Percentiles rank a stretch among this genome's conserved stretches.
Evolutionary conservation across 2,797 vertebrate genomes (phyloP).

Genomic region (Rousettus madagascariensis): DNA sequence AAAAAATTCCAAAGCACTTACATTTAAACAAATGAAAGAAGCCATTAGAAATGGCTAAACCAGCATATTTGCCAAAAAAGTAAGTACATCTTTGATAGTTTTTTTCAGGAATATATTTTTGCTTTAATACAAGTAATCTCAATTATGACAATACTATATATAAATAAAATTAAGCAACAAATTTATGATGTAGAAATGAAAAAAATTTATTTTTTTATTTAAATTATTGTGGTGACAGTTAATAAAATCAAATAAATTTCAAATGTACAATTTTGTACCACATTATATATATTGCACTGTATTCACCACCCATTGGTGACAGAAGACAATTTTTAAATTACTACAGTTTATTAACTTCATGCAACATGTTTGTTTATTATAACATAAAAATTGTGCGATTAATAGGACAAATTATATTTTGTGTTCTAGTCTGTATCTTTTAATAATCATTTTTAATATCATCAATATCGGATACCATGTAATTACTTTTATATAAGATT

Average conservation of each 20-base stretch:
- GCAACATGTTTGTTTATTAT: background rate
- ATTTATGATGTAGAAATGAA: background rate
- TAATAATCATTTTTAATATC: background rate
- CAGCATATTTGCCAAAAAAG: background rate
- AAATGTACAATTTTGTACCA: too few species aligned
- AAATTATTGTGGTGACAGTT: too few species aligned
- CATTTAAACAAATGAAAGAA: background rate
- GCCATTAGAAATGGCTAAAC: background rate
- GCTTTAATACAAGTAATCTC: background rate
- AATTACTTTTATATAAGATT: background rate
- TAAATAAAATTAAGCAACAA: background rate
- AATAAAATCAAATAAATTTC: too few species aligned
- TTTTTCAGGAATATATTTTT: background rate
- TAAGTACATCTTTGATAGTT: constrained; percentile 10
- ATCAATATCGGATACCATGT: background rate
- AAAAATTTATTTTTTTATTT: background rate
- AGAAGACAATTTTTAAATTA: background rate
- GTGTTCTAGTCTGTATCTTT: background rate
- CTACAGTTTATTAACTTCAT: background rate
- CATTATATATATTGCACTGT: too few species aligned
- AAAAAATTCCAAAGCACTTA: background rate
- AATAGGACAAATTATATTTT: background rate
- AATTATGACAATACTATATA: background rate
- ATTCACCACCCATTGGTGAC: too few species aligned
- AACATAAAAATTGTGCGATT: background rate